Evolutionary conservation across 1,140 invertebrate genomes (phyloP).

Genomic region (Magallana angulata): DNA sequence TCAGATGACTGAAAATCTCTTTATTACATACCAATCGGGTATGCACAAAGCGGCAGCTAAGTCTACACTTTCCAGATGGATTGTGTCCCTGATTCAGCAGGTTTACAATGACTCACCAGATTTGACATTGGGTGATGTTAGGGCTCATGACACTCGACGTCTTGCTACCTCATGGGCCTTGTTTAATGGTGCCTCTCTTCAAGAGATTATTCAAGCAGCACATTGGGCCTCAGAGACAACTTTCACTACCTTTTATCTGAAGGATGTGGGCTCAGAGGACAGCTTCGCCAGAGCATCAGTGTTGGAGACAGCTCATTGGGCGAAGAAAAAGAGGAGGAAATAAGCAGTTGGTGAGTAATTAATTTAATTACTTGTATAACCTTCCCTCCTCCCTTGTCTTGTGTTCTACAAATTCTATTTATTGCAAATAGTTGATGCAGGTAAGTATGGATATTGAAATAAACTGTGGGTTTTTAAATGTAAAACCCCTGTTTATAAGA

Average conservation of each 20-base stretch:
- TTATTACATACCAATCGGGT: constrained; percentile 27
- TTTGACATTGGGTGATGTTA: background rate
- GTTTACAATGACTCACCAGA: background rate
- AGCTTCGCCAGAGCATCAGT: background rate
- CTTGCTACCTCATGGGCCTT: constrained; percentile 22
- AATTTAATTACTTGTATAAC: background rate
- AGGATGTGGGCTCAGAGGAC: constrained; percentile 7
- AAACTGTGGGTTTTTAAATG: background rate
- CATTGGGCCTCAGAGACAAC: background rate
- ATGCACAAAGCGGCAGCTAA: background rate
- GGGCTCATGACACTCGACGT: constrained; percentile 28
- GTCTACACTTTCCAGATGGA: constrained; percentile 12
- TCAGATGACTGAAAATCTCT: background rate
- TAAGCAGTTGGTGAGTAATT: background rate
- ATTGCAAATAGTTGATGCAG: background rate
- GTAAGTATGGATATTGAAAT: background rate
- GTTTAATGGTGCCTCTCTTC: constrained; percentile 12
- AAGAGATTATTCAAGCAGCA: constrained; percentile 13
- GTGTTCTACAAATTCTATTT: background rate
- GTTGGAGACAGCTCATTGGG: background rate
- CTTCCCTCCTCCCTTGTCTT: background rate
- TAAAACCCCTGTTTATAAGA: background rate
- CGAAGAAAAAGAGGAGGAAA: constrained; percentile 4
- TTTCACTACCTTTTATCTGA: background rate
- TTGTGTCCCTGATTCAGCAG: constrained; percentile 18